Percentiles rank a stretch among this genome's conserved stretches.
Evolutionary conservation across 1,140 invertebrate species (phyloP).

Genomic region (Neuroterus valhalla): DNA sequence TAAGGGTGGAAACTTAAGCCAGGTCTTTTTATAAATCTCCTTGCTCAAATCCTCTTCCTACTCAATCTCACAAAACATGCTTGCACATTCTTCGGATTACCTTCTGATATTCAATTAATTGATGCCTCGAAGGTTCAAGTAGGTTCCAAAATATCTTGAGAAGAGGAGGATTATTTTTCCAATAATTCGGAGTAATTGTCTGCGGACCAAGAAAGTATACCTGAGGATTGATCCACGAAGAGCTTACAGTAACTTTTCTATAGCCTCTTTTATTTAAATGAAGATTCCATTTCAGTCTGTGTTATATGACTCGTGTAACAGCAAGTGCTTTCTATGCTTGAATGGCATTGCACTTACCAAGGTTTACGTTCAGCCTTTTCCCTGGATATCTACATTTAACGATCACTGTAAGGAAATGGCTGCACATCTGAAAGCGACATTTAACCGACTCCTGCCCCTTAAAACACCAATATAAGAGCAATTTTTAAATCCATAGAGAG

Average conservation of each 20-base stretch:
- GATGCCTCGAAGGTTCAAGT: too few species aligned
- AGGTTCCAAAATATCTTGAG: background rate
- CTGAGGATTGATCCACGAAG: constrained; percentile 1
- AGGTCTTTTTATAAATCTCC: too few species aligned
- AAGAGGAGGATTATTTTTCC: constrained; percentile 2
- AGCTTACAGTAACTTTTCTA: constrained; percentile 1
- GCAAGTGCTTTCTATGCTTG: constrained; percentile 42
- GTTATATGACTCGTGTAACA: constrained; percentile 49
- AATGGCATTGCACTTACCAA: constrained; percentile 45
- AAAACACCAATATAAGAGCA: background rate
- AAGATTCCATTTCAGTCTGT: constrained; percentile 22
- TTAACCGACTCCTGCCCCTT: background rate
- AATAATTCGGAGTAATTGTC: constrained; percentile 6
- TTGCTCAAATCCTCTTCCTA: constrained; percentile 40
- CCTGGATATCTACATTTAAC: constrained; percentile 54
- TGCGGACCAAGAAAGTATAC: constrained; percentile 5
- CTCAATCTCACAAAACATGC: constrained; percentile 18
- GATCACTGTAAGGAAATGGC: constrained; percentile 32
- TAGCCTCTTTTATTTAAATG: constrained; percentile 6
- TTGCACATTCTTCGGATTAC: constrained; percentile 28
- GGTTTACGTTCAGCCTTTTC: constrained; percentile 44
- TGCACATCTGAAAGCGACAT: constrained; percentile 24
- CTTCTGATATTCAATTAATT: background rate
- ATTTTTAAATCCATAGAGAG: background rate
- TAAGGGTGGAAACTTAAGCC: too few species aligned